Percentiles rank a stretch among this genome's conserved stretches.
These are phyloP conservation scores for Philaenus spumarius DNA, from an alignment of 1,140 invertebrate species.

Conservation along the genomic window DNA sequence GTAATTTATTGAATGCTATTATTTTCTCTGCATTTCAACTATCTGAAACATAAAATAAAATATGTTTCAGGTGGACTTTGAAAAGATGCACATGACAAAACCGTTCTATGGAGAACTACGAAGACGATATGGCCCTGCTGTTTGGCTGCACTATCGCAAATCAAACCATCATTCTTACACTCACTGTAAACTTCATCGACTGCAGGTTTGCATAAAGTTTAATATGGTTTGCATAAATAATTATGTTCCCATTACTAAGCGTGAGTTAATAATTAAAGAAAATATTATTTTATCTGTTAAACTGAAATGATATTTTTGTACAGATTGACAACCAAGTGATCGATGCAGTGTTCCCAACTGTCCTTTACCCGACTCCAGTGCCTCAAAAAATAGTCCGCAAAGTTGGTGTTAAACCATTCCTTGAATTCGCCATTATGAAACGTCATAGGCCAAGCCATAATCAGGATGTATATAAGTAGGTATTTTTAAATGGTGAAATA, in stretches of 20 bases:
- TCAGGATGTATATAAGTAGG: constrained; percentile 53
- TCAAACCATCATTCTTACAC: constrained; percentile 59
- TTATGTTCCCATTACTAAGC: too few relatives aligned
- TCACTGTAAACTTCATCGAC: constrained; percentile 60
- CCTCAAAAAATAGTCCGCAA: constrained; percentile 40
- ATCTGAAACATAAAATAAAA: too few relatives aligned
- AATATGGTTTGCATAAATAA: too few relatives aligned
- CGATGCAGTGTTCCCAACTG: constrained; percentile 68
- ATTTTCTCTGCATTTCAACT: too few relatives aligned
- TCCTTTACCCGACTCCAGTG: constrained; percentile 56
- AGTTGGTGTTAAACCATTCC: constrained; percentile 52
- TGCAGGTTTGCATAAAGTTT: constrained; percentile 56
- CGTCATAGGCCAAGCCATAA: constrained; percentile 47
- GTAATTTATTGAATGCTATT: too few relatives aligned
- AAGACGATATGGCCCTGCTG: constrained; percentile 63
- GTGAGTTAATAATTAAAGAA: too few relatives aligned
- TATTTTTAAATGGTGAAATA: too few relatives aligned
- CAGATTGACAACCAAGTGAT: constrained; percentile 75
- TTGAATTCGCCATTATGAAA: constrained; percentile 60
- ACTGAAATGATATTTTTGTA: too few relatives aligned
- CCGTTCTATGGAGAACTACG: constrained; percentile 75
- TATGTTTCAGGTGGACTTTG: constrained; percentile 75
- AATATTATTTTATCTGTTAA: too few relatives aligned
- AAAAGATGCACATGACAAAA: constrained; percentile 81
- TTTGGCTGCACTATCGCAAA: constrained; percentile 65